Conservation (phyloP, 2,113 vertebrate genomes). For the Ophthalmolycus amberensis region DNA sequence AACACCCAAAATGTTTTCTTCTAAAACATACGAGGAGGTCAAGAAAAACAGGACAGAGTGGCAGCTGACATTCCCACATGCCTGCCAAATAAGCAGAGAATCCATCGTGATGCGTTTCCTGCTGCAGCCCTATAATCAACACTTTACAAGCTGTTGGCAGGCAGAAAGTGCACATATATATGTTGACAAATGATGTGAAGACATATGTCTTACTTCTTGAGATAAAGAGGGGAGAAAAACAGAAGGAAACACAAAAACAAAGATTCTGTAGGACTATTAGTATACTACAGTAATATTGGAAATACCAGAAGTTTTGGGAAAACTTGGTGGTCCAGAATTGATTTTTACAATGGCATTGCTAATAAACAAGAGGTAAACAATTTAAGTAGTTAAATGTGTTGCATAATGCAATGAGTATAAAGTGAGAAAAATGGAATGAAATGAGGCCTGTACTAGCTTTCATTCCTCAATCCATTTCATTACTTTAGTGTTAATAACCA, state of each 20-base stretch:
- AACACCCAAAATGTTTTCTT: slow-evolving; percentile 54
- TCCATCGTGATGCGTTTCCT: not conserved
- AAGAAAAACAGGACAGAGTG: slow-evolving; percentile 51
- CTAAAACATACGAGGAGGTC: slow-evolving; percentile 50
- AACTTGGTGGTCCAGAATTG: not conserved
- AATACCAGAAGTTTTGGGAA: not conserved
- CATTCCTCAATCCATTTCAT: slow-evolving; percentile 9
- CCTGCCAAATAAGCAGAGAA: slow-evolving; percentile 10
- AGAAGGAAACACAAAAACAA: not conserved
- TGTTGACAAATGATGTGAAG: not conserved
- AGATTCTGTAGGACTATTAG: not conserved
- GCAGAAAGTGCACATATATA: not conserved
- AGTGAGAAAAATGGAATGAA: slow-evolving; percentile 12
- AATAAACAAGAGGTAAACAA: slow-evolving; percentile 1
- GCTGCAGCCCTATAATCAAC: slow-evolving; percentile 18
- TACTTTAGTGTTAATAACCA: slow-evolving; percentile 11
- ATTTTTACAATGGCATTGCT: not conserved
- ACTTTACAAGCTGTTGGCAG: not conserved
- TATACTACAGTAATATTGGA: not conserved
- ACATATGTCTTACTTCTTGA: slow-evolving; percentile 1
- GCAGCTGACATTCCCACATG: slow-evolving; percentile 21
- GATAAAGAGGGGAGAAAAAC: not conserved
- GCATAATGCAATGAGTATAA: not conserved
- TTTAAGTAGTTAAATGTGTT: not conserved
- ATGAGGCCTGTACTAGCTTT: slow-evolving; percentile 15